Conservation (phyloP, 2,113 vertebrate species). For the Benitochromis conjunctus region DNA sequence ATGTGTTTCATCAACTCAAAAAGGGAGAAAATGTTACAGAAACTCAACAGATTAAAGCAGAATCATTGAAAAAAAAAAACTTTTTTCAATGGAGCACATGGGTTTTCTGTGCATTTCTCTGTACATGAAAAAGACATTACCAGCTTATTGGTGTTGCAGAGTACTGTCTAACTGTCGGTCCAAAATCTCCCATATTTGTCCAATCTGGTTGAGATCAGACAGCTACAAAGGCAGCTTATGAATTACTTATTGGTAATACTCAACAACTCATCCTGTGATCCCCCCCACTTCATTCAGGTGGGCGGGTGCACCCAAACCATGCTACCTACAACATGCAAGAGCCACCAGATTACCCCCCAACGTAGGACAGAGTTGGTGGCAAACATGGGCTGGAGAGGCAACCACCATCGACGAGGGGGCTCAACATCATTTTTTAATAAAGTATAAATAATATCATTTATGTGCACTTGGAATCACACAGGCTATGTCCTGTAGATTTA, state of each 20-base stretch:
- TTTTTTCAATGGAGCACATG: no score
- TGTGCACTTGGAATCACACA: not conserved
- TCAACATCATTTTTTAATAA: not conserved
- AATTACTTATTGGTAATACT: not conserved
- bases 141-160: not conserved
- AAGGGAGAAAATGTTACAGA: rapidly evolving
- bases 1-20: rapidly evolving
- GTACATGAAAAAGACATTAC: not conserved
- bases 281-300: not conserved
- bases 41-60: not conserved
- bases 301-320: not conserved
- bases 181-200: not conserved
- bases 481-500: not conserved
- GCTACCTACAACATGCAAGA: not conserved
- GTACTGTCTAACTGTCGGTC: not conserved
- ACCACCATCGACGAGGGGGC: not conserved
- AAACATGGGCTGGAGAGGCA: rapidly evolving
- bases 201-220: not conserved
- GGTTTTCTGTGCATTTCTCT: not conserved
- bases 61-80: not conserved
- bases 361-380: rapidly evolving
- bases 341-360: not conserved
- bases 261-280: not conserved
- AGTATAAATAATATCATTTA: not conserved
- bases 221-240: not conserved